Evolutionary conservation across 2,797 vertebrate species (phyloP).

Genomic region (Typhlichthys eigenmanni): DNA sequence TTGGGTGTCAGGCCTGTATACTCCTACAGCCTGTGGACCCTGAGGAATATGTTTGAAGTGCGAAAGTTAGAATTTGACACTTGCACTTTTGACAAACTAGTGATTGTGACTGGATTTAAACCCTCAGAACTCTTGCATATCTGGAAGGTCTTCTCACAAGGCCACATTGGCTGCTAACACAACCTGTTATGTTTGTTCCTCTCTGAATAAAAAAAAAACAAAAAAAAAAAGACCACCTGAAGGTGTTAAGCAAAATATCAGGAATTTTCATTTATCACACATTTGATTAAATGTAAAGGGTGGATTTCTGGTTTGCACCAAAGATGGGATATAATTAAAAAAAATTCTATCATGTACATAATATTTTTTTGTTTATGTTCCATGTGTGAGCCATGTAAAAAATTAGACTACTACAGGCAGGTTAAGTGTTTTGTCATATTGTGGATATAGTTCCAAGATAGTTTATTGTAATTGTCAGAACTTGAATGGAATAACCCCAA

Average conservation of each 20-base stretch:
- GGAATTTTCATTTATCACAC: background rate
- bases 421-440: too few species aligned
- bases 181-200: background rate
- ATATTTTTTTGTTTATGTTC: too few species aligned
- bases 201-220: background rate
- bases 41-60: slow-evolving; percentile 73
- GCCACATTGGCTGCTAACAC: slow-evolving; percentile 57
- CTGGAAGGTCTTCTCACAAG: slow-evolving; percentile 72
- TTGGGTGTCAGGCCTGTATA: slow-evolving; percentile 85
- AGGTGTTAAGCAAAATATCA: background rate
- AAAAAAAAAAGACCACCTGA: too few species aligned
- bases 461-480: too few species aligned
- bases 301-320: slow-evolving; percentile 13
- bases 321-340: slow-evolving; percentile 2
- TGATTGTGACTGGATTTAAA: slow-evolving; percentile 66
- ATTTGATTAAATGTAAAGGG: background rate
- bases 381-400: too few species aligned
- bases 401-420: too few species aligned
- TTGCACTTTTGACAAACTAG: slow-evolving; percentile 59
- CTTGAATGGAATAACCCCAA: too few species aligned
- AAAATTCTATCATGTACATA: too few species aligned
- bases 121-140: slow-evolving; percentile 51
- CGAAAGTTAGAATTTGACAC: slow-evolving; percentile 60
- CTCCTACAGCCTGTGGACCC: slow-evolving; percentile 80
- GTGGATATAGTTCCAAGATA: too few species aligned